Percentiles rank a stretch among this genome's conserved stretches.
Conservation (phyloP, 2,797 vertebrate species). For the Oreochromis grahami region DNA sequence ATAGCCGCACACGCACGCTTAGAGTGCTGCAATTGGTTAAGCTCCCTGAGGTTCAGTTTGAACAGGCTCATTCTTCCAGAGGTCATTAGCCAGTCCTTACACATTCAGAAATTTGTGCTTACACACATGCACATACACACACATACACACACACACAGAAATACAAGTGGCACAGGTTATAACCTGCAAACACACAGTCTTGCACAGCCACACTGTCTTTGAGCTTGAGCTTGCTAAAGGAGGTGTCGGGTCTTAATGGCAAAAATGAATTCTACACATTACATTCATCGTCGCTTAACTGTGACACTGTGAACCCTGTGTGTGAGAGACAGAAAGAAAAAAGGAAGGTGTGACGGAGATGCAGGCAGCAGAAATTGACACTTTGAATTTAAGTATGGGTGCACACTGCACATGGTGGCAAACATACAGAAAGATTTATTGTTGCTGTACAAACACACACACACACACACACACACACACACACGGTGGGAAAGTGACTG, state of each 20-base stretch:
- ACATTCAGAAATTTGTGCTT: not conserved
- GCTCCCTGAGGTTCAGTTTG: slow-evolving; percentile 63
- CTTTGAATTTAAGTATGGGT: not conserved
- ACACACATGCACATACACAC: not conserved
- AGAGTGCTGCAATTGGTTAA: slow-evolving; percentile 18
- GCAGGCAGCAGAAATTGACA: not conserved
- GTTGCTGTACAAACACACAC: accelerated
- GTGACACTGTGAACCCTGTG: slow-evolving; percentile 26
- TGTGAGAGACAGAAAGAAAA: not conserved
- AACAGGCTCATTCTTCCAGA: slow-evolving; percentile 66
- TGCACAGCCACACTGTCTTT: slow-evolving; percentile 10
- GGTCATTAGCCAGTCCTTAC: slow-evolving; percentile 57
- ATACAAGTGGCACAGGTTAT: not conserved
- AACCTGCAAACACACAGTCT: not conserved
- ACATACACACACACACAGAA: not conserved
- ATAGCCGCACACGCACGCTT: not conserved
- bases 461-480: not conserved
- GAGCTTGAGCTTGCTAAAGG: slow-evolving; percentile 46
- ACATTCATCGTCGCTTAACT: slow-evolving; percentile 18
- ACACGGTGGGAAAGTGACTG: not conserved
- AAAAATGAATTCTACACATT: slow-evolving; percentile 48
- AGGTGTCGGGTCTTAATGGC: slow-evolving; percentile 50
- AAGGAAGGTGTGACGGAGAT: not conserved
- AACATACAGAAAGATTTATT: not conserved
- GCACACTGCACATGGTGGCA: not conserved